Conservation (phyloP, 92 coral and sea anemone genomes). For the Meandrina meandrites region DNA sequence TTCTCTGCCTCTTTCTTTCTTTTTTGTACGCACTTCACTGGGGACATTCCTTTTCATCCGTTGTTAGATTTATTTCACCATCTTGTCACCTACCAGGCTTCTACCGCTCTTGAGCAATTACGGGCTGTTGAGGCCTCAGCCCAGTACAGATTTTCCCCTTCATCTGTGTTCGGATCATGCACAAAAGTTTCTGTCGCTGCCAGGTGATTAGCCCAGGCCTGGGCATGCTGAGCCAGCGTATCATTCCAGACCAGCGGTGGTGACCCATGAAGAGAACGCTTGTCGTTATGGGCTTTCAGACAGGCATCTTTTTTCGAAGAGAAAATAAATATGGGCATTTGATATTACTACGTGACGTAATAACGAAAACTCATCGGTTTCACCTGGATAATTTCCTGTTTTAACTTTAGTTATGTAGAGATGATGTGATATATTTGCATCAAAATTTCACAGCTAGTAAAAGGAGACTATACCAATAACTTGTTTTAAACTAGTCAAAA, state of each 20-base stretch:
- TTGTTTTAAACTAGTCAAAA: too few relatives aligned
- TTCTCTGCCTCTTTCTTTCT: too few relatives aligned
- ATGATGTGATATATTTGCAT: too few relatives aligned
- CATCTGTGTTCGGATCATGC: not conserved
- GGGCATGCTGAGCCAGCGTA: conserved; percentile 27
- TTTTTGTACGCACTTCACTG: too few relatives aligned
- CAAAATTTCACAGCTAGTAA: not conserved
- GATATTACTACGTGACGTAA: not conserved
- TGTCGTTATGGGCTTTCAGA: conserved; percentile 1
- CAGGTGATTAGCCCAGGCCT: conserved; percentile 34
- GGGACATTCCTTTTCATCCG: too few relatives aligned
- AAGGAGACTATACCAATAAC: not conserved
- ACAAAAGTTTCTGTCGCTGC: not conserved
- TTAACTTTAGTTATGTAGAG: too few relatives aligned
- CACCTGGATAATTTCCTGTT: too few relatives aligned
- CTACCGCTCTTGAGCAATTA: conserved; percentile 46
- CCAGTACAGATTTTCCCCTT: conserved; percentile 36
- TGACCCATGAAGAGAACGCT: conserved; percentile 30
- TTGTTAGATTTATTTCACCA: too few relatives aligned
- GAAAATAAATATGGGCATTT: too few relatives aligned
- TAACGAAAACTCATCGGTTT: not conserved
- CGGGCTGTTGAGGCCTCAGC: not conserved
- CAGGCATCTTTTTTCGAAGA: not conserved
- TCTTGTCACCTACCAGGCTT: conserved; percentile 35
- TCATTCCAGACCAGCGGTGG: conserved; percentile 25